Conservation (phyloP, 2,888 invertebrate genomes). For the Orgyia antiqua region DNA sequence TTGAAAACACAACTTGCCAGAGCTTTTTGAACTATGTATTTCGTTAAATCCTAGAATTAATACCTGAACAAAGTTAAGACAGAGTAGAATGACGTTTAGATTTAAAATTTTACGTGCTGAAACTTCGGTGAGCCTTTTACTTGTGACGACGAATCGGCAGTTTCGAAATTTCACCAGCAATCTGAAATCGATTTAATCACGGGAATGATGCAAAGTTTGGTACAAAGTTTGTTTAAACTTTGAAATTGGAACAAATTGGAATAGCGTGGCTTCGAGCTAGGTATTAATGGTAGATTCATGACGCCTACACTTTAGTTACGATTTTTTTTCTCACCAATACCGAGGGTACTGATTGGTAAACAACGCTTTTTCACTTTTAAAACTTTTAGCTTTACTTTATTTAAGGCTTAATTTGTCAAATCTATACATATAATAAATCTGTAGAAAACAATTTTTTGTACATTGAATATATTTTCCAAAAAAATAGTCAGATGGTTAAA, state of each 20-base stretch:
- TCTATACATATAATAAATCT: too few species aligned
- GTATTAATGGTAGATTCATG: slow-evolving; percentile 69
- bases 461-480: too few species aligned
- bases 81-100: slow-evolving; percentile 45
- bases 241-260: slow-evolving; percentile 71
- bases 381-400: too few species aligned
- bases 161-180: slow-evolving; percentile 66
- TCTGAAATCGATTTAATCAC: slow-evolving; percentile 75
- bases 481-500: too few species aligned
- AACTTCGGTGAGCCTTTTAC: slow-evolving; percentile 54
- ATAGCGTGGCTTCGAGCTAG: slow-evolving; percentile 64
- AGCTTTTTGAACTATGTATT: too few species aligned
- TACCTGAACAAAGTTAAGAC: slow-evolving; percentile 38
- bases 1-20: too few species aligned
- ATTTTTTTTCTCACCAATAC: slow-evolving; percentile 27
- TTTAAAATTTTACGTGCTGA: slow-evolving; percentile 57
- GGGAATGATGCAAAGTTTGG: slow-evolving; percentile 69
- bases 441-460: too few species aligned
- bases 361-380: too few species aligned
- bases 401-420: too few species aligned
- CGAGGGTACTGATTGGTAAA: too few species aligned
- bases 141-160: slow-evolving; percentile 67
- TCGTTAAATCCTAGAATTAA: slow-evolving; percentile 16
- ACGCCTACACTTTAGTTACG: slow-evolving; percentile 46
- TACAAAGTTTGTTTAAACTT: slow-evolving; percentile 69